These are phyloP conservation scores for Apantesis nais DNA, from an alignment of 2,888 invertebrate species.

Conservation along the genomic window DNA sequence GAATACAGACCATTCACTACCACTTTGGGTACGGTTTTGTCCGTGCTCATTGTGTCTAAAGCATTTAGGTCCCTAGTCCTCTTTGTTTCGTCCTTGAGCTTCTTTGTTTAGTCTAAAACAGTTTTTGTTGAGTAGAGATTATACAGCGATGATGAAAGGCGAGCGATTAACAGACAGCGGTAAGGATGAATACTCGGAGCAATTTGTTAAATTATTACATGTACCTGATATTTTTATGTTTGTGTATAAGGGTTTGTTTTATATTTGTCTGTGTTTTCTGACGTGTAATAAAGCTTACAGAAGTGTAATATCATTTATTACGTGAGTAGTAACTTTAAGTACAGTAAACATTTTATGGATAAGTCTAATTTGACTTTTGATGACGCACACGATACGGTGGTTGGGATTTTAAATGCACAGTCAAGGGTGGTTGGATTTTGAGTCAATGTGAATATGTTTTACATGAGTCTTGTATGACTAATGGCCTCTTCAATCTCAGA, in stretches of 20 bases:
- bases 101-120: slow-evolving; percentile 20
- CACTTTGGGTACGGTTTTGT: slow-evolving; percentile 20
- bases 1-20: slow-evolving; percentile 18
- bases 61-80: slow-evolving; percentile 22
- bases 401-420: neutral
- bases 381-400: neutral
- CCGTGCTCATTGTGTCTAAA: slow-evolving; percentile 25
- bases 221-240: neutral
- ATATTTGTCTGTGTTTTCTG: neutral
- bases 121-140: slow-evolving; percentile 21
- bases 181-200: neutral
- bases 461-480: neutral
- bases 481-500: neutral
- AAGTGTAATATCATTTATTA: neutral
- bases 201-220: slow-evolving; percentile 4
- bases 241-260: neutral
- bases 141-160: slow-evolving; percentile 14
- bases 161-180: slow-evolving; percentile 1
- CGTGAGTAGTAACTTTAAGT: neutral
- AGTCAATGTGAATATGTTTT: neutral
- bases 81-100: slow-evolving; percentile 20
- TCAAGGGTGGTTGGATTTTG: neutral
- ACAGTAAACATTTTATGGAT: neutral
- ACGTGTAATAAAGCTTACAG: neutral
- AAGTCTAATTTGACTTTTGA: neutral